Evolutionary conservation across 1,140 invertebrate genomes (phyloP).

Genomic region (Orchestia grillus): DNA sequence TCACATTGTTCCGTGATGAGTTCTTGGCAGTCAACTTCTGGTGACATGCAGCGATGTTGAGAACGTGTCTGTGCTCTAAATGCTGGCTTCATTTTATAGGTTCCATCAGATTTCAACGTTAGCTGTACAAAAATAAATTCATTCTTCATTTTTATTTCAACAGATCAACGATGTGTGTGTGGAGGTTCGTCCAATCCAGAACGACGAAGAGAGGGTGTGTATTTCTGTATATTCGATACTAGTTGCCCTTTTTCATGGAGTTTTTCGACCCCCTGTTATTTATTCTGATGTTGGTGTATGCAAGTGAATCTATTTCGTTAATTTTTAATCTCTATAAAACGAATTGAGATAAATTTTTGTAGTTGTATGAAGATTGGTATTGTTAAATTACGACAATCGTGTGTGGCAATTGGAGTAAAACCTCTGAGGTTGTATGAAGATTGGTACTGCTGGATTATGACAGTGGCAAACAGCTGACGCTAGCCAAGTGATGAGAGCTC

Average conservation of each 20-base stretch:
- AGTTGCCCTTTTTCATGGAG: not conserved
- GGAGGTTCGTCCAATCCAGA: not conserved
- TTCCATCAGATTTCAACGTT: not conserved
- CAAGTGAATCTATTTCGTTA: not conserved
- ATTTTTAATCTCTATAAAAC: not conserved
- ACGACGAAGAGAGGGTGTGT: not conserved
- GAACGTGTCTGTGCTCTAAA: not conserved
- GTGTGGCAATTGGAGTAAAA: too few species aligned
- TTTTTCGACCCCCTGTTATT: not conserved
- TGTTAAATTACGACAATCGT: too few species aligned
- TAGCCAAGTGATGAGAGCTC: too few species aligned
- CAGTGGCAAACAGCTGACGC: too few species aligned
- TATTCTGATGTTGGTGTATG: not conserved
- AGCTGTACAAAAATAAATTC: not conserved
- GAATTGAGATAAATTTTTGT: not conserved
- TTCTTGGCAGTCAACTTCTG: not conserved
- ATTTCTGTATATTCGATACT: not conserved
- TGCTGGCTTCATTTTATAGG: not conserved
- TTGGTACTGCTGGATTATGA: too few species aligned
- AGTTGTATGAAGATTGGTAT: too few species aligned
- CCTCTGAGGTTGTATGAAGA: too few species aligned
- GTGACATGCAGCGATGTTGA: not conserved
- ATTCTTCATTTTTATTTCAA: not conserved
- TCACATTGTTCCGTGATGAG: not conserved
- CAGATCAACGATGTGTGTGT: conserved; percentile 1